These are phyloP conservation scores for Percina caprodes DNA, from an alignment of 2,113 vertebrate genomes.

Conservation along the genomic window DNA sequence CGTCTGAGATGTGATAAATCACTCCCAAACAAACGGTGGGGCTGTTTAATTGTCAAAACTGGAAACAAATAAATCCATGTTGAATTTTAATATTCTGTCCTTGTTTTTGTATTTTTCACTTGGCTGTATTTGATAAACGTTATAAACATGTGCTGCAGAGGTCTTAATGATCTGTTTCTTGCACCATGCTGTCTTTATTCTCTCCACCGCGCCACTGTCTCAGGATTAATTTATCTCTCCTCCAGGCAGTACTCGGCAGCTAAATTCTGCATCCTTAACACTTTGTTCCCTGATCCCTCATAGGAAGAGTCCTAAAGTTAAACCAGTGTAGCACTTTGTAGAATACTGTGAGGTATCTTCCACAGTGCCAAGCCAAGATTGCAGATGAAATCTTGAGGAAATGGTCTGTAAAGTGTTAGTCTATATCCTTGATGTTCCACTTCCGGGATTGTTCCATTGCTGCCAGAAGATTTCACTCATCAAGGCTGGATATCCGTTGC, in stretches of 20 bases:
- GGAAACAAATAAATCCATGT: conserved; percentile 57
- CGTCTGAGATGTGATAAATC: conserved; percentile 47
- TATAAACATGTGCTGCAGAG: conserved; percentile 51
- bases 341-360: conserved; percentile 29
- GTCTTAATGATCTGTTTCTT: conserved; percentile 70
- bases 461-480: too few relatives aligned
- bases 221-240: conserved; percentile 75
- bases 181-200: conserved; percentile 57
- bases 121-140: conserved; percentile 65
- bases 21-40: conserved; percentile 43
- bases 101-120: conserved; percentile 58
- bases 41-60: conserved; percentile 56
- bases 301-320: conserved; percentile 49
- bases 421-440: too few relatives aligned
- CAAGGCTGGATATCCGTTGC: too few relatives aligned
- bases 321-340: conserved; percentile 35
- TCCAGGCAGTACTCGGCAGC: conserved; percentile 58
- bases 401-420: conserved; percentile 3
- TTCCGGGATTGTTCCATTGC: too few relatives aligned
- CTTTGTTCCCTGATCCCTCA: conserved; percentile 53
- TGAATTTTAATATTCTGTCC: conserved; percentile 48
- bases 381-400: conserved; percentile 20
- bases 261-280: conserved; percentile 73
- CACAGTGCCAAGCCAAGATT: conserved; percentile 15
- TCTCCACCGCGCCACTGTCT: conserved; percentile 54